Evolutionary conservation across 2,113 vertebrate species (phyloP).

Genomic region (Furnarius figulus): DNA sequence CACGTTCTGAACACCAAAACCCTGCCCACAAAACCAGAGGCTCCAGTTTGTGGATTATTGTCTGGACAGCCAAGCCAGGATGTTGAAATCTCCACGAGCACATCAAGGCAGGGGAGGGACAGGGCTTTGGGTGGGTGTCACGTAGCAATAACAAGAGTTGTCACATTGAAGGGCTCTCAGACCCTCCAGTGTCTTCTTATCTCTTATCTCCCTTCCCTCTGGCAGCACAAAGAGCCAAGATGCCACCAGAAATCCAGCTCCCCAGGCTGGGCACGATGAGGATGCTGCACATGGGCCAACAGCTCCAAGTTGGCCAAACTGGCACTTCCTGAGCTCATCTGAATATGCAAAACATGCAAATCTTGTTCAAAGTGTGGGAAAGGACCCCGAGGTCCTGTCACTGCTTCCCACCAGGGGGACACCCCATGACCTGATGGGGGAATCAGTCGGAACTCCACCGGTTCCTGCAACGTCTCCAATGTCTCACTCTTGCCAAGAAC

Average conservation of each 20-base stretch:
- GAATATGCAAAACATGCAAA: not conserved
- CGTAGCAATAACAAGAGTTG: not conserved
- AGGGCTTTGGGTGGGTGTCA: not conserved
- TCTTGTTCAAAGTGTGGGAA: not conserved
- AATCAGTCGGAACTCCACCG: not conserved
- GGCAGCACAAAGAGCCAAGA: not conserved
- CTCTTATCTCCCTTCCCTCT: not conserved
- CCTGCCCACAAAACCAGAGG: accelerated
- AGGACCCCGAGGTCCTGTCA: no score
- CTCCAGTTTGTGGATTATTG: not conserved
- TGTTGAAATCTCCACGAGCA: not conserved
- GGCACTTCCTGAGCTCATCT: not conserved
- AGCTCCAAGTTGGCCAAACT: not conserved
- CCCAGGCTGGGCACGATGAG: not conserved
- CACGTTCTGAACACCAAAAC: not conserved
- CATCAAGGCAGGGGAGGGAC: not conserved
- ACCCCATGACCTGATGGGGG: not conserved
- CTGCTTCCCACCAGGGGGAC: not conserved
- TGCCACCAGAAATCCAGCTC: not conserved
- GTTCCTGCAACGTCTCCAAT: not conserved
- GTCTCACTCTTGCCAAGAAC: not conserved
- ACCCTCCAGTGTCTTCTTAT: no score
- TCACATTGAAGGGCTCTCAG: no score
- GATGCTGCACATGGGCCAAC: no score
- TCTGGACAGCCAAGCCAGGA: not conserved